Evolutionary conservation across 2,888 invertebrate species (phyloP), one percentile per base, ranked within the genome.

Genomic region (Xanthorhoe designata): DNA sequence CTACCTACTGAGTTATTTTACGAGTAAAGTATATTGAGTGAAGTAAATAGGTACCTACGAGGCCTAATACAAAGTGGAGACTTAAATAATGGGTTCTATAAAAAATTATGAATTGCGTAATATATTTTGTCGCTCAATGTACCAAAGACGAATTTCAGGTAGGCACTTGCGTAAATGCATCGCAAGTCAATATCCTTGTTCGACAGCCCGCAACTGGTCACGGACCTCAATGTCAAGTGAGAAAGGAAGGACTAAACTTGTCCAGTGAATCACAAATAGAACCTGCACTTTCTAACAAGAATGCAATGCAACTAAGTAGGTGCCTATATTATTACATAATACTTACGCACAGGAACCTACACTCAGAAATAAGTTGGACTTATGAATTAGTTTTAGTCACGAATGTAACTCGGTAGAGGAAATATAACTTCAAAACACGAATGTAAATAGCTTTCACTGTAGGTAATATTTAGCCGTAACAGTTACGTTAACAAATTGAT

Each of bases 151-250:
- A 24, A 24, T 24, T 24, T 24, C 13, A 50, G 7, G 47, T 51
- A 49, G 17, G 18, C 13, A 51, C 51, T 45, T 60, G 32, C 8
- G 29, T 13, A 52, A 17, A 15, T 60, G 54, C 58, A 1, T 29
- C 35, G 38, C 42, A 79, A 82, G 86, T 87, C 86, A 88, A 88
- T 86, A 89, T 91, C 84, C 86, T 86, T 81, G 75, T 81, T 74
- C 70, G 75, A 71, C 73, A 80, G 86, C 85, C 84, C 72, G n/a
- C n/a, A 80, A 86, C 85, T 84, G 83, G 86, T 86, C 87, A 83
- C 76, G 79, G 73, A 76, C 80, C 80, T 85, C 91, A 92, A 91
- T 92, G 92, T 92, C 91, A 92, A 90, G 88, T 88, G 86, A 92
- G 87, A 88, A 91, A 83, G 80, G 83, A 63, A 83, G 80, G 83